These are phyloP conservation scores for Reinhardtius hippoglossoides DNA, from an alignment of 2,113 vertebrate species.

Conservation along the genomic window DNA sequence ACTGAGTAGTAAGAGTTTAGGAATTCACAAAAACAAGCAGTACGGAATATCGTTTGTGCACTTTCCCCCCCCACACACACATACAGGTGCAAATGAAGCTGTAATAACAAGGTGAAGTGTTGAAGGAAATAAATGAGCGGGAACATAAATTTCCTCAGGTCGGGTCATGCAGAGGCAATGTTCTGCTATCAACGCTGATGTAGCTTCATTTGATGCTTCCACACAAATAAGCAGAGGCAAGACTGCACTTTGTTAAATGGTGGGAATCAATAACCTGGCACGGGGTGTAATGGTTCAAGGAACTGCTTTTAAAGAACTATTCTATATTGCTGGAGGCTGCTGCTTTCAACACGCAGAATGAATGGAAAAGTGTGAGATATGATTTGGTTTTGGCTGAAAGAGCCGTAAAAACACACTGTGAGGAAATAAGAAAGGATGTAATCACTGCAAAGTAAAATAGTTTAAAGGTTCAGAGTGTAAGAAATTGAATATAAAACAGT, in stretches of 20 bases:
- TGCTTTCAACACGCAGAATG: slow-evolving; percentile 42
- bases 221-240: slow-evolving; percentile 37
- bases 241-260: slow-evolving; percentile 46
- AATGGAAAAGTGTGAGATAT: slow-evolving; percentile 41
- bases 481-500: background rate
- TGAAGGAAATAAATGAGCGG: slow-evolving; percentile 29
- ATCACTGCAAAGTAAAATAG: background rate
- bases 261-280: slow-evolving; percentile 48
- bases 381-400: slow-evolving; percentile 14
- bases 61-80: background rate
- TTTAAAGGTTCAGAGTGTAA: background rate
- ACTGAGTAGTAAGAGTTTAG: background rate
- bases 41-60: background rate
- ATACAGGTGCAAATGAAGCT: background rate
- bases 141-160: slow-evolving; percentile 26
- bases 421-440: slow-evolving; percentile 11
- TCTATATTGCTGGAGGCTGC: slow-evolving; percentile 33
- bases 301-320: slow-evolving; percentile 45
- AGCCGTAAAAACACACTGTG: background rate
- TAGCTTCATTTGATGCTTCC: slow-evolving; percentile 54
- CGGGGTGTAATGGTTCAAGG: slow-evolving; percentile 43
- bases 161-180: slow-evolving; percentile 31
- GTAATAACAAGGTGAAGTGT: slow-evolving; percentile 15
- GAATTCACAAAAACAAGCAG: background rate
- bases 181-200: slow-evolving; percentile 39